Evolutionary conservation across 2,113 vertebrate genomes (phyloP).

Genomic region (Taxidea taxus): DNA sequence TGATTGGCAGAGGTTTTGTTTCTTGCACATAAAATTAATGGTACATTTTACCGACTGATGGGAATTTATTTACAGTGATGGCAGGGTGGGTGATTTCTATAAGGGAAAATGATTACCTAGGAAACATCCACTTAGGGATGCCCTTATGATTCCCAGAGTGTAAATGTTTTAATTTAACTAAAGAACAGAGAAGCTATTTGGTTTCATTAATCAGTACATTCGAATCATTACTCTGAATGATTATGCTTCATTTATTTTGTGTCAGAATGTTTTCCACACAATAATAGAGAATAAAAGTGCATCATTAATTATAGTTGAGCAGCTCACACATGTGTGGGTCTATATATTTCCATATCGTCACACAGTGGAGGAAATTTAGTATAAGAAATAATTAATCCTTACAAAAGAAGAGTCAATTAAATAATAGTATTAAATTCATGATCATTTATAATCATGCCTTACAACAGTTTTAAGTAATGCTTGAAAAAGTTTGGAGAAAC

Average conservation of each 20-base stretch:
- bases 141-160: slow-evolving; percentile 39
- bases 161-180: slow-evolving; percentile 76
- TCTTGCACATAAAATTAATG: neutral
- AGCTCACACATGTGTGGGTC: neutral
- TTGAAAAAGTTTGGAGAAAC: slow-evolving; percentile 13
- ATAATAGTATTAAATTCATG: neutral
- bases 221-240: slow-evolving; percentile 64
- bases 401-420: slow-evolving; percentile 58
- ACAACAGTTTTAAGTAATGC: slow-evolving; percentile 17
- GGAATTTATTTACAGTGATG: neutral
- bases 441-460: slow-evolving; percentile 30
- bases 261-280: slow-evolving; percentile 67
- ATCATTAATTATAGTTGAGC: slow-evolving; percentile 69
- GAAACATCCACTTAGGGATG: slow-evolving; percentile 43
- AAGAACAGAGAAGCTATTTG: slow-evolving; percentile 66
- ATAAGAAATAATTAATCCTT: slow-evolving; percentile 24
- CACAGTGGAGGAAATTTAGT: slow-evolving; percentile 8
- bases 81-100: neutral
- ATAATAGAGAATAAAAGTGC: slow-evolving; percentile 66
- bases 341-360: slow-evolving; percentile 46
- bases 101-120: slow-evolving; percentile 57
- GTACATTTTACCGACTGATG: neutral
- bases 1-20: neutral
- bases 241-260: slow-evolving; percentile 74
- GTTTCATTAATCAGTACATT: slow-evolving; percentile 48